Evolutionary conservation across 1,140 invertebrate genomes (phyloP).

Genomic region (Ylistrum balloti): DNA sequence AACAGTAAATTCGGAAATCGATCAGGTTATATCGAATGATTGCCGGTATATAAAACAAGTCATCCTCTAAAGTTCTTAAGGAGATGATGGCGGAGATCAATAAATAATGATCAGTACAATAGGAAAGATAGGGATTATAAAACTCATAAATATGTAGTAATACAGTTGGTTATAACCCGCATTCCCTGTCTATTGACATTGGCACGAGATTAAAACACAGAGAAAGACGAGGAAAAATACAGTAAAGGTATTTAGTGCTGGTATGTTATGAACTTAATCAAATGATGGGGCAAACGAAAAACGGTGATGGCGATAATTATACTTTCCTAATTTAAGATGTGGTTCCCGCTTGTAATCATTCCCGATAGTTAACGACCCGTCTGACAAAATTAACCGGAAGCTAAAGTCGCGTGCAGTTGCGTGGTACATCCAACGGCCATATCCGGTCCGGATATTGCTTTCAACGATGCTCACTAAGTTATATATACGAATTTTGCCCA

Average conservation of each 20-base stretch:
- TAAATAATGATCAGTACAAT: not conserved
- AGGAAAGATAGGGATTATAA: not conserved
- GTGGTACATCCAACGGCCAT: slow-evolving; percentile 25
- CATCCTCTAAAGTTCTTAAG: too few relatives aligned
- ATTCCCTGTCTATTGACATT: too few relatives aligned
- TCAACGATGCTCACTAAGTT: slow-evolving; percentile 33
- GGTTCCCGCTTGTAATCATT: not conserved
- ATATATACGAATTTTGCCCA: not conserved
- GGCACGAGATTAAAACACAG: too few relatives aligned
- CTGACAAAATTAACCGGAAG: slow-evolving; percentile 24
- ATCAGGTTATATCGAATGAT: not conserved
- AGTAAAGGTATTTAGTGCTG: too few relatives aligned
- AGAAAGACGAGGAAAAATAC: too few relatives aligned
- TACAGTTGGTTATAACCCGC: too few relatives aligned
- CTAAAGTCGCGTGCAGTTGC: slow-evolving; percentile 15
- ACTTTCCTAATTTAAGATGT: not conserved
- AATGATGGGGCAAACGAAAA: not conserved
- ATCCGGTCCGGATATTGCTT: slow-evolving; percentile 24
- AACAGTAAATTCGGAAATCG: not conserved
- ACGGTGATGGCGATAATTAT: not conserved
- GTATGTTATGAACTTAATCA: not conserved
- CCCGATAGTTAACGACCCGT: not conserved
- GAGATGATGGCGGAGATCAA: too few relatives aligned
- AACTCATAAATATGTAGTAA: too few relatives aligned
- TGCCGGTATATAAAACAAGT: too few relatives aligned